Evolutionary conservation across 2,797 vertebrate genomes (phyloP).

Genomic region (Mormyrus proboscirostris): DNA sequence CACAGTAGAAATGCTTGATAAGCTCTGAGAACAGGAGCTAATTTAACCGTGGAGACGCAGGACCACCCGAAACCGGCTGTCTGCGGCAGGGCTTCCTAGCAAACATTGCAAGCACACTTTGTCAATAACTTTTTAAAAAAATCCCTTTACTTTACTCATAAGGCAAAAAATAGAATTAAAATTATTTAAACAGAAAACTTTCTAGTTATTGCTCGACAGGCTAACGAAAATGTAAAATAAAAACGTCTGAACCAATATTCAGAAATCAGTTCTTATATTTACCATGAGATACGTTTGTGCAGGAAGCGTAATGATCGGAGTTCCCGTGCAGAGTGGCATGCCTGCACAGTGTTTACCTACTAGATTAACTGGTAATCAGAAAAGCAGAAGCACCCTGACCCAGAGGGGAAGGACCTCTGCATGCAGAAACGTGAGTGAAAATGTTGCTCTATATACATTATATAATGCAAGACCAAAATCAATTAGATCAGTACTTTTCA

Average conservation of each 20-base stretch:
- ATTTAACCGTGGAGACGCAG: not conserved
- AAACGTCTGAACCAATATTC: not conserved
- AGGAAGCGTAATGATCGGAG: not conserved
- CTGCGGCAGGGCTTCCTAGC: not conserved
- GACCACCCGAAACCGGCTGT: not conserved
- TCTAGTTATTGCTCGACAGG: not conserved
- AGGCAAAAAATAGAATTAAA: not conserved
- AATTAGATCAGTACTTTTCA: not conserved
- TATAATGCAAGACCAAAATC: not conserved
- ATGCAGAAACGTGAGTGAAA: not conserved
- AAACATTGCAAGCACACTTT: not conserved
- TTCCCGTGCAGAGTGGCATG: not conserved
- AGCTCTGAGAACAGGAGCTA: not conserved
- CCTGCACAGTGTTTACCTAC: not conserved
- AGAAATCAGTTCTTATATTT: not conserved
- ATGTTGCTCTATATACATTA: not conserved
- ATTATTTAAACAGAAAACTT: not conserved
- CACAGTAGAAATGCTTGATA: constrained; percentile 23
- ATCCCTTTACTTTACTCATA: not conserved
- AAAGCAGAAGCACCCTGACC: not conserved
- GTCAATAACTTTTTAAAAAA: not conserved
- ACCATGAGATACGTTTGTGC: not conserved
- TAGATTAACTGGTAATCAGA: not conserved
- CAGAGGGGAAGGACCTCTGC: not conserved
- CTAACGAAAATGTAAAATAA: not conserved